Base-by-base conservation (phyloP, 2,113 vertebrate species). In the Tyrannus savana region DNA sequence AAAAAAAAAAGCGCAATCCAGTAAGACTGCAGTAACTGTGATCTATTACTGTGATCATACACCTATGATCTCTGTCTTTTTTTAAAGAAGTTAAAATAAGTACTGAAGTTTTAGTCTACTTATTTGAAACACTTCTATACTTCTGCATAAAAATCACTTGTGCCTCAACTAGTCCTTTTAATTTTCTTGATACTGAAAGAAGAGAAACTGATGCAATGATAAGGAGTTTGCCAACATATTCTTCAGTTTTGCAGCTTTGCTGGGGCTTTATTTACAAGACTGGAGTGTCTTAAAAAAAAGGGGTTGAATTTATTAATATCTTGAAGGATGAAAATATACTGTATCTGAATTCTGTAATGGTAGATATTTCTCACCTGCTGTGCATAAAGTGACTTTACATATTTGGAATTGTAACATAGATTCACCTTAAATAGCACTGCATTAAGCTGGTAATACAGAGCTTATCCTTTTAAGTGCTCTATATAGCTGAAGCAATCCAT, bases 121-220 rank as follows among this genome's bases (percentile, higher is more conserved):
- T 68, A 50, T 86, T 47, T 59, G 37, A 62, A 89, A 44, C 75
- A 76, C 62, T 96, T 93, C 83, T 92, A 27, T 85, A 64, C 71
- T 92, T 91, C 78, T 91, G 76, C 86, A 84, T 88, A 81, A 76
- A 85, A 81, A 81, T 96, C 93, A 96, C 95, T 75, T 60, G 92
- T 97, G 92, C 96, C 96, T 97, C 92, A 35, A 93, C 59, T 73
- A 66, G 66, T 89, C 23, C n/a, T 90, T 90, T 93, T 49, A 18
- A 60, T 94, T 95, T 81, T 86, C 68, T 86, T 67, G n/a, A 33
- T 78, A 41, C 6, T 63, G 42, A 55, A 90, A 86, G 67, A 85
- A 79, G 58, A 94, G 19, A 62, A 94, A 58, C 71, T 46, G 37
- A 63, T 83, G 14, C 55, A 42, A 47, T 87, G 39, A 66, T 56